A percentile compares a stretch with the other conserved stretches of the same genome.
These are phyloP conservation scores for Upupa epops DNA, from an alignment of 2,113 vertebrate genomes.

Conservation along the genomic window DNA sequence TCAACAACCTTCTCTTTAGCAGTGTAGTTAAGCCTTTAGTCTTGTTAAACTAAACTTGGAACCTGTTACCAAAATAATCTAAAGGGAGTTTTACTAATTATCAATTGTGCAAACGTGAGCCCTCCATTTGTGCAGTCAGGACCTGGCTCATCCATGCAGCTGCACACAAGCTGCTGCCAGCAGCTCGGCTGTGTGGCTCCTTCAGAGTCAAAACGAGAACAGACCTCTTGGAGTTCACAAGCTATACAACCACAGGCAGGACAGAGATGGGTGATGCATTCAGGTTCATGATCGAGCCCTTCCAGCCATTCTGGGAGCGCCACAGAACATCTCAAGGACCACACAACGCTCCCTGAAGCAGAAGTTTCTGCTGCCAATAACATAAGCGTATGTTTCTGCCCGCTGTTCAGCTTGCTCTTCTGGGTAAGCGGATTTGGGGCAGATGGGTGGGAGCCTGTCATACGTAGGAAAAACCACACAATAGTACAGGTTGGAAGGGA, in stretches of 20 bases:
- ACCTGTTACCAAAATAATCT: background rate
- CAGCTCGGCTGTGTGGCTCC: fast-evolving
- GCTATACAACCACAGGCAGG: fast-evolving
- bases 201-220: background rate
- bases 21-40: background rate
- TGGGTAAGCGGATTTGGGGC: background rate
- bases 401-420: background rate
- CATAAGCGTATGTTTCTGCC: background rate
- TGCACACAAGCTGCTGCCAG: background rate
- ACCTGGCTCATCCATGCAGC: background rate
- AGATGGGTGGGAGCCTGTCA: background rate
- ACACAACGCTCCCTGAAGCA: background rate
- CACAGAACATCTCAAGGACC: background rate
- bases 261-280: background rate
- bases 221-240: background rate
- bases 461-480: background rate
- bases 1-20: background rate
- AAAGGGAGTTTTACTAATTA: background rate
- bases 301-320: background rate
- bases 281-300: background rate
- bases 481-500: no score
- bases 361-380: background rate
- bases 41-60: background rate
- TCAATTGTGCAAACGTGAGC: background rate
- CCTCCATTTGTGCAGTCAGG: background rate